These are phyloP conservation scores for Dromius quadrimaculatus DNA, from an alignment of 2,888 invertebrate species.

Conservation along the genomic window DNA sequence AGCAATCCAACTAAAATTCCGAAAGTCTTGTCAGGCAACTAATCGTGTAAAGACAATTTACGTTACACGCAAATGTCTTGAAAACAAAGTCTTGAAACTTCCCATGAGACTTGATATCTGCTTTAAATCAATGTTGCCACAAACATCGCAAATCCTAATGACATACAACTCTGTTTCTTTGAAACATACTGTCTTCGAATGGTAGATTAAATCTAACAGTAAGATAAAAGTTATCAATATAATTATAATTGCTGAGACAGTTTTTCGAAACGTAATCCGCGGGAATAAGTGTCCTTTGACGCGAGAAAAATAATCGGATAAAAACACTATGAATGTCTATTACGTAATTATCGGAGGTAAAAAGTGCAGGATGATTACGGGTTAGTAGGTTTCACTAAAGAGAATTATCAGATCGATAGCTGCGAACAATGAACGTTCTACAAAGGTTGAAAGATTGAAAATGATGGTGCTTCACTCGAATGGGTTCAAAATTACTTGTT, in stretches of 20 bases:
- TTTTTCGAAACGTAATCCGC: no score
- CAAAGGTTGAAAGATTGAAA: constrained; percentile 26
- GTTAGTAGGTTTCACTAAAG: constrained; percentile 8
- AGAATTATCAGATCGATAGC: constrained; percentile 23
- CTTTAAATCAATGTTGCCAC: constrained; percentile 2
- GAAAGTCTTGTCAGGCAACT: constrained; percentile 25
- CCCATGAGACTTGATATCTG: constrained; percentile 16
- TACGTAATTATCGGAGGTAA: constrained; percentile 3
- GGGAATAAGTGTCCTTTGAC: no score
- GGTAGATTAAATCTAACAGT: no score
- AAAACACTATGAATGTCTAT: constrained; percentile 6
- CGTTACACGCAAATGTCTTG: constrained; percentile 54
- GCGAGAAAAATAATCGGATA: constrained; percentile 23
- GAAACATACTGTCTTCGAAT: no score
- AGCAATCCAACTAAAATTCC: constrained; percentile 27
- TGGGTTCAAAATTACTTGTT: constrained; percentile 14
- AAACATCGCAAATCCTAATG: no score
- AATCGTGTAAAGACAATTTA: constrained; percentile 41
- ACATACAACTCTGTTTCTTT: no score
- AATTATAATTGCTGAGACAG: no score
- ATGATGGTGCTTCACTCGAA: constrained; percentile 8
- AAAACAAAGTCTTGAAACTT: constrained; percentile 48
- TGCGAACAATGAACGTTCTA: constrained; percentile 15
- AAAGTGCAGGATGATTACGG: constrained; percentile 10
- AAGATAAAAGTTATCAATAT: no score